Percentiles rank a stretch among this genome's conserved stretches.
phyloP scores from a whole-genome alignment of 2,113 vertebrate species.

The Hypocryptadius cinnamomeus region DNA sequence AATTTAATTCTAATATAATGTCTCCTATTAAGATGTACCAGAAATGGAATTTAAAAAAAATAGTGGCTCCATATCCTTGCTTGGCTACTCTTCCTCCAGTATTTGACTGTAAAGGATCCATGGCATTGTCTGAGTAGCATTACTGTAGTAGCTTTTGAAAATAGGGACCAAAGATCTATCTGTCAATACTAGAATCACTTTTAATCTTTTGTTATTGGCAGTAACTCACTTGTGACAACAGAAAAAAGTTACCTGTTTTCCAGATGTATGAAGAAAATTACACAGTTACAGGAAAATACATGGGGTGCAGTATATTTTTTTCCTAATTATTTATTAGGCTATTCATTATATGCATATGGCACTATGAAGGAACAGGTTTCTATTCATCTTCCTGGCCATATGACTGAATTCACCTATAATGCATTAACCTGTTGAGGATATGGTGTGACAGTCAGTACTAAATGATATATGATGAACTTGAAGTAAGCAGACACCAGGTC shows the following conservation, averaged over 20 bases:
- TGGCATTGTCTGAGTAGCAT: background rate
- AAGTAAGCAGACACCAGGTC: conserved; percentile 43
- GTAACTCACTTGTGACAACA: background rate
- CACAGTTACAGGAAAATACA: background rate
- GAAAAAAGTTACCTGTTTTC: background rate
- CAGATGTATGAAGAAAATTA: background rate
- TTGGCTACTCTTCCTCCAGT: background rate
- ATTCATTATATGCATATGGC: background rate
- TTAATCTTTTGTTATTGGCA: background rate
- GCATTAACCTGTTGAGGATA: background rate
- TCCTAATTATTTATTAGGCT: conserved; percentile 13
- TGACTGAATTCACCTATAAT: conserved; percentile 2
- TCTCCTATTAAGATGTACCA: background rate
- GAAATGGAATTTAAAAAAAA: background rate
- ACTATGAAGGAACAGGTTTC: background rate
- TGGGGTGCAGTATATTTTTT: background rate
- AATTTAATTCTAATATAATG: background rate
- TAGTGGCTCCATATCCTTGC: background rate
- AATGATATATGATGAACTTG: conserved; percentile 53
- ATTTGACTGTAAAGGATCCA: background rate
- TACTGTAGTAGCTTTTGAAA: background rate
- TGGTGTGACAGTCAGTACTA: conserved; percentile 26
- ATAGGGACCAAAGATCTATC: background rate
- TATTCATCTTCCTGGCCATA: background rate
- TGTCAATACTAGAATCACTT: background rate